Conservation (phyloP, 1,140 invertebrate species). For the Drosophila bocqueti region DNA sequence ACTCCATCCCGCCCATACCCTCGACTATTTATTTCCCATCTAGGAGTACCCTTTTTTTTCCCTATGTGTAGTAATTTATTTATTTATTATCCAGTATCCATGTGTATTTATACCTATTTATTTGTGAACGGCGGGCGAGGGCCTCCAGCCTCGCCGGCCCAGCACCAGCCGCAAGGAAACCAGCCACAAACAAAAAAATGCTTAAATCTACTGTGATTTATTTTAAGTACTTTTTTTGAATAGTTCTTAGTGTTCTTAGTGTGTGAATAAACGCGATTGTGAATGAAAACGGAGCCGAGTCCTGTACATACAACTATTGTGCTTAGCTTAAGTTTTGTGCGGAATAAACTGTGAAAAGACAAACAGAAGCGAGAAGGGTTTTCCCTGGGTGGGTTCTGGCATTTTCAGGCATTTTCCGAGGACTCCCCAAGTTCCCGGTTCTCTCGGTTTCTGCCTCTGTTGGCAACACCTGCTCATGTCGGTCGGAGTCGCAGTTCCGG, state of each 20-base stretch:
- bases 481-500: too few relatives aligned
- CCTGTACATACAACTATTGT: conserved; percentile 41
- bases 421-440: background rate
- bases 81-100: conserved; percentile 20
- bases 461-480: background rate
- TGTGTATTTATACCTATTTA: conserved; percentile 43
- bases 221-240: conserved; percentile 80
- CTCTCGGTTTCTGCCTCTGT: background rate
- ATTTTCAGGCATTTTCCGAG: background rate
- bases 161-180: conserved; percentile 19
- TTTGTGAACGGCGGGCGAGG: conserved; percentile 8
- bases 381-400: background rate
- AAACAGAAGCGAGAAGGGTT: background rate
- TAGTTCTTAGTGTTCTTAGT: conserved; percentile 60
- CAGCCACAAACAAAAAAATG: conserved; percentile 61
- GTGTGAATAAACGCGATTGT: conserved; percentile 28
- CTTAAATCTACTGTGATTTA: conserved; percentile 82
- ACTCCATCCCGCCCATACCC: background rate
- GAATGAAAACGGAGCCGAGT: conserved; percentile 28
- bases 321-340: conserved; percentile 45
- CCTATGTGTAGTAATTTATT: conserved; percentile 56
- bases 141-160: background rate
- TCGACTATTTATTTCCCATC: conserved; percentile 46
- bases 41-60: conserved; percentile 20
- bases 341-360: conserved; percentile 30